Conservation (phyloP, 2,113 vertebrate species). For the Varanus salvator region DNA sequence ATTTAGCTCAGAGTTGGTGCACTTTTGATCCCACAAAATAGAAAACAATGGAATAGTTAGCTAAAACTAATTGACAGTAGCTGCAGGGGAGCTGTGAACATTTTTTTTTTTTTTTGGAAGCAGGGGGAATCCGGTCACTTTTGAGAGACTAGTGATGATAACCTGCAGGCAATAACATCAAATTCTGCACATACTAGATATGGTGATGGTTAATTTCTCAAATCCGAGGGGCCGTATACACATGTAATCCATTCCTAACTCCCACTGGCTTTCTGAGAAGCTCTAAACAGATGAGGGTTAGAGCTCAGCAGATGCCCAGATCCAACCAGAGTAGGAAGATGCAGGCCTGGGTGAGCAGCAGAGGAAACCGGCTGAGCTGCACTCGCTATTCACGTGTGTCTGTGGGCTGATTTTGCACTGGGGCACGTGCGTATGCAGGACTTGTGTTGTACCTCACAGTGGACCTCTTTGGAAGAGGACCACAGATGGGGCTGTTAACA, state of each 20-base stretch:
- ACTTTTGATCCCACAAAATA: not conserved
- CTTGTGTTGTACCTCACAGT: too few relatives aligned
- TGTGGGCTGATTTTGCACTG: too few relatives aligned
- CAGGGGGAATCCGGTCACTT: not conserved
- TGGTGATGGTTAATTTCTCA: not conserved
- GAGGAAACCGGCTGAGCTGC: not conserved
- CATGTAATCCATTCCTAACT: not conserved
- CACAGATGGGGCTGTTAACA: too few relatives aligned
- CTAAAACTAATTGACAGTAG: not conserved
- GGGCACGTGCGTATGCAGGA: too few relatives aligned
- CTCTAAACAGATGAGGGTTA: not conserved
- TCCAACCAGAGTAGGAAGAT: not conserved
- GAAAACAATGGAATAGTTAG: not conserved
- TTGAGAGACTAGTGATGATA: not conserved
- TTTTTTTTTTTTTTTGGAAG: not conserved
- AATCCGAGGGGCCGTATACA: not conserved
- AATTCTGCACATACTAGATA: not conserved
- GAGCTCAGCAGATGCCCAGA: not conserved
- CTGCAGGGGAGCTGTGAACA: not conserved
- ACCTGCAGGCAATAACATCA: too few relatives aligned
- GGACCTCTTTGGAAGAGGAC: too few relatives aligned
- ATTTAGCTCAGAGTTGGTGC: not conserved
- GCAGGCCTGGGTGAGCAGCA: too few relatives aligned
- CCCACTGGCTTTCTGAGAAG: not conserved
- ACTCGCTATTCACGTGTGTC: too few relatives aligned